phyloP scores from a whole-genome alignment of 2,888 invertebrate genomes.

The Griposia aprilina region DNA sequence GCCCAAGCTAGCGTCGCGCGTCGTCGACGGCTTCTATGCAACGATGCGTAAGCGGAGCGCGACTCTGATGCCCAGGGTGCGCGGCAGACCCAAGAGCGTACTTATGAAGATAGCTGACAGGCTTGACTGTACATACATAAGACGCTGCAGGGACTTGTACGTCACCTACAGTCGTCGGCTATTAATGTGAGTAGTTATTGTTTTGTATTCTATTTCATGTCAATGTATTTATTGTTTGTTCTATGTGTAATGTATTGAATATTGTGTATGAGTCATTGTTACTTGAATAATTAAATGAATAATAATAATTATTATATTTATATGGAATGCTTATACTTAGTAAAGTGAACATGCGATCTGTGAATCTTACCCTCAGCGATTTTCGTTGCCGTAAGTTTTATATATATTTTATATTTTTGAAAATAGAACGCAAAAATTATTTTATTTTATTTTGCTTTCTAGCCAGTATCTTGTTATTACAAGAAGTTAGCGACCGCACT shows the following conservation, averaged over 20 bases:
- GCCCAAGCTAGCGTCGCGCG: too few relatives aligned
- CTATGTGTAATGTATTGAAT: not conserved
- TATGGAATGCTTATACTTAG: not conserved
- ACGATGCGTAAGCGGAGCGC: too few relatives aligned
- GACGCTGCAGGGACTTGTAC: too few relatives aligned
- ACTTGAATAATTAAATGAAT: not conserved
- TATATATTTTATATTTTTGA: too few relatives aligned
- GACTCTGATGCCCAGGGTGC: too few relatives aligned
- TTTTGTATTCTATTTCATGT: not conserved
- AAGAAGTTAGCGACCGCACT: conserved; percentile 38
- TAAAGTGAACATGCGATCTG: not conserved
- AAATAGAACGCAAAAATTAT: not conserved
- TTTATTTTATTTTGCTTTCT: conserved; percentile 23
- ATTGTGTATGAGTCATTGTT: not conserved
- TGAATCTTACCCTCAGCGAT: not conserved
- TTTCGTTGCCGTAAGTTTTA: not conserved
- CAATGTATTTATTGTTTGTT: not conserved
- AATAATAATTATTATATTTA: not conserved
- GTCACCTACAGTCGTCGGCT: too few relatives aligned
- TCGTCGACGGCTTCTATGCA: too few relatives aligned
- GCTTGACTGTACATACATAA: too few relatives aligned
- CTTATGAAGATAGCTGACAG: too few relatives aligned
- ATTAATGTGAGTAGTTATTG: too few relatives aligned
- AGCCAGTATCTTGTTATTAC: conserved; percentile 45
- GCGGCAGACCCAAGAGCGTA: too few relatives aligned